phyloP scores from a whole-genome alignment of 37 sponge, comb jelly and placozoan genomes.

The Agelas oroides region DNA sequence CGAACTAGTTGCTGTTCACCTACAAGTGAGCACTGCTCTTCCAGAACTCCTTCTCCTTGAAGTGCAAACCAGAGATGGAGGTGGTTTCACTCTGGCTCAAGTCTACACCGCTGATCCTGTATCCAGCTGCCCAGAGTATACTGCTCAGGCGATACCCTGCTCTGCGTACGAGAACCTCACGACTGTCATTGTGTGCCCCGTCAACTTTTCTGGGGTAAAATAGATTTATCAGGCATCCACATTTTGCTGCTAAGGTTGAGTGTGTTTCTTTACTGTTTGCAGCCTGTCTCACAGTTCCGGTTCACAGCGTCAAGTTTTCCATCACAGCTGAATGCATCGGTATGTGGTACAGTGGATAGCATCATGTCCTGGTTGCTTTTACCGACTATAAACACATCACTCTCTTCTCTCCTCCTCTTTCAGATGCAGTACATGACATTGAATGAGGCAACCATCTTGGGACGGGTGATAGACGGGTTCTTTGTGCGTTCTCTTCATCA shows the following conservation, averaged over 20 bases:
- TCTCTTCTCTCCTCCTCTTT: too few relatives aligned
- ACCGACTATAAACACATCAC: too few relatives aligned
- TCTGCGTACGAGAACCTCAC: neutral
- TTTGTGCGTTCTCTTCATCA: conserved; percentile 30
- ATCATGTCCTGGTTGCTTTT: too few relatives aligned
- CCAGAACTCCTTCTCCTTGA: neutral
- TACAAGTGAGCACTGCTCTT: neutral
- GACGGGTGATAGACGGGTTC: conserved; percentile 2
- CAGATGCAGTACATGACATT: neutral
- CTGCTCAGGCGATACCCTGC: neutral
- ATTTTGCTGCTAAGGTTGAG: too few relatives aligned
- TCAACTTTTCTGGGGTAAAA: too few relatives aligned
- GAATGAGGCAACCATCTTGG: conserved; percentile 1
- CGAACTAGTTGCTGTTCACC: neutral
- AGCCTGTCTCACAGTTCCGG: too few relatives aligned
- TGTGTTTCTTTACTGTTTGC: too few relatives aligned
- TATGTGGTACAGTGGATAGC: too few relatives aligned
- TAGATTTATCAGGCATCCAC: too few relatives aligned
- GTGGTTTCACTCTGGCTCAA: neutral
- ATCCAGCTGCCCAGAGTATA: neutral
- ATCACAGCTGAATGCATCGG: too few relatives aligned
- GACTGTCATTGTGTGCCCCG: too few relatives aligned
- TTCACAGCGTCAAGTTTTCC: too few relatives aligned
- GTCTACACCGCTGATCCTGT: neutral
- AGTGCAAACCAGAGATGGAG: neutral